A percentile compares a stretch with the other conserved stretches of the same genome.
phyloP scores from a whole-genome alignment of 1,140 invertebrate species.

The Belonocnema kinseyi region DNA sequence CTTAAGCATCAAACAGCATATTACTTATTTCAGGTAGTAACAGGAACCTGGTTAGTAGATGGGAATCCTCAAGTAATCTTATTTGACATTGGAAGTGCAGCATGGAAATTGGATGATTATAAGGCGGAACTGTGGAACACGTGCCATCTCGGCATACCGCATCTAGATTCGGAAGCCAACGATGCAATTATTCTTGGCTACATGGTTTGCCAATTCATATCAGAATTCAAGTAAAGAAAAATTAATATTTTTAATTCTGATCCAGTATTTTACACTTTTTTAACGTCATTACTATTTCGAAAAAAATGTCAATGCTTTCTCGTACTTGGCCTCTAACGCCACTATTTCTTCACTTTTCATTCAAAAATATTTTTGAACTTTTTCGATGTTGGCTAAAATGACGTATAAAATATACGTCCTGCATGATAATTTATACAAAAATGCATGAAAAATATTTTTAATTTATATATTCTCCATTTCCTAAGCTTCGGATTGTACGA shows the following conservation, averaged over 20 bases:
- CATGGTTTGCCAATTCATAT: slow-evolving; percentile 95
- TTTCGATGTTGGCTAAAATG: no score
- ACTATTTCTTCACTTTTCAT: neutral
- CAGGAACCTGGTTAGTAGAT: slow-evolving; percentile 98
- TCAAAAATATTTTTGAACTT: neutral
- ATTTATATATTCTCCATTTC: no score
- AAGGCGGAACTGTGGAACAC: slow-evolving; percentile 95
- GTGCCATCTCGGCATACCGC: slow-evolving; percentile 93
- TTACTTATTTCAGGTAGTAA: slow-evolving; percentile 81
- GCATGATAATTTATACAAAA: no score
- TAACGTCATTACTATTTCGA: no score
- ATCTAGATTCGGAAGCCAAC: slow-evolving; percentile 96
- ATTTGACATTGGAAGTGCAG: slow-evolving; percentile 97
- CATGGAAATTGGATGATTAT: slow-evolving; percentile 97
- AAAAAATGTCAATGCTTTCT: no score
- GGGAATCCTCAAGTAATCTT: slow-evolving; percentile 98
- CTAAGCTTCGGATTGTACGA: no score
- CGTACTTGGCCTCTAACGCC: no score
- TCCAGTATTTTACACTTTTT: no score
- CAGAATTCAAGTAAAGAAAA: slow-evolving; percentile 66
- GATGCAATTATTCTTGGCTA: slow-evolving; percentile 98
- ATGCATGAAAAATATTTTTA: no score
- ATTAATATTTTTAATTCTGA: neutral
- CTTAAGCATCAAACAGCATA: neutral
- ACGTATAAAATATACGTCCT: no score